Evolutionary conservation across 2,797 vertebrate species (phyloP), one percentile per base, ranked within the genome.

Genomic region (Poecilia gillii): DNA sequence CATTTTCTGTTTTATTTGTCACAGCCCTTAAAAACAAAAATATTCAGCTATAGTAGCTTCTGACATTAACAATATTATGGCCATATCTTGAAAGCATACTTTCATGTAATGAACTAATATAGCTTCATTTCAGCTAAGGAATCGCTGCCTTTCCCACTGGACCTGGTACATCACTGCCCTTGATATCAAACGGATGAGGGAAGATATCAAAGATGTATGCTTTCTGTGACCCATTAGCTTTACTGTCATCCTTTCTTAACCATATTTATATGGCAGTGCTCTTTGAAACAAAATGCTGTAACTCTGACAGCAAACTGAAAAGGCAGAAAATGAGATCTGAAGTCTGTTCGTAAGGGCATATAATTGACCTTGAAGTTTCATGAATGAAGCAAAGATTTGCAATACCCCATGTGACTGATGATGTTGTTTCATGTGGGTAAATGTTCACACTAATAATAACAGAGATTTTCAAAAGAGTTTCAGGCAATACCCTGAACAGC

Each of bases 321-420:
- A 51, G 77, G 87, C 73, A 73, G 75, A 76, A 85, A 85, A 88
- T 78, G 47, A 23, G 62, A 39, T 4, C 62, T 39, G 79, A 87
- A 79, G 70, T 80, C 77, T 87, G 78, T 84, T 81, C n/a, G 79
- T 76, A 62, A 2, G 73, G 73, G 71, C 72, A 59, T 76, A 76
- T 68, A 33, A 81, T 79, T 68, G 76, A 81, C 81, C 79, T 81
- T 91, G 80, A 91, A 87, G 77, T 84, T 72, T 81, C n/a, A 47
- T 78, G 72, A 79, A 82, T 74, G 43, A 83, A 71, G 78, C 74
- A 51, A 47, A 77, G 73, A 70, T 79, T 81, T 64, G 47, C 71
- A 77, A 80, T 77, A 76, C 64, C 77, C 71, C 47, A 41, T 11
- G n/a, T 78, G 57, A 80, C 70, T 68, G 36, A 23, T 0, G 3